A percentile compares a stretch with the other conserved stretches of the same genome.
These are phyloP conservation scores for Cetonia aurata DNA, from an alignment of 2,888 invertebrate genomes.

Conservation along the genomic window DNA sequence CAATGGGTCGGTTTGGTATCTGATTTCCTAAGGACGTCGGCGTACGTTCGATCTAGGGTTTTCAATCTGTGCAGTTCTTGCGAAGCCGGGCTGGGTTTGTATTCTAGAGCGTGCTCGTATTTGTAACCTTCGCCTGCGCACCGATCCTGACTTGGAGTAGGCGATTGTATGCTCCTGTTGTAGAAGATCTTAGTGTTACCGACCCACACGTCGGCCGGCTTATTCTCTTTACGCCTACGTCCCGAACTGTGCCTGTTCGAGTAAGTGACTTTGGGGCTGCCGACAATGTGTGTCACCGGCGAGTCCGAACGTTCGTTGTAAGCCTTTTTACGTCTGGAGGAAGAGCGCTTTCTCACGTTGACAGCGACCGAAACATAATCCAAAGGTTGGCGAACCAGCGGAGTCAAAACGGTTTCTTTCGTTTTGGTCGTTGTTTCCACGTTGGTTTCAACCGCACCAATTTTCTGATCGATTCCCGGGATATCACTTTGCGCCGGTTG, in stretches of 20 bases:
- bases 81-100: constrained; percentile 80
- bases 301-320: constrained; percentile 78
- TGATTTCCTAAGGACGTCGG: constrained; percentile 83
- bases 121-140: constrained; percentile 62
- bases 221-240: constrained; percentile 60
- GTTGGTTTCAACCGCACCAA: constrained; percentile 59
- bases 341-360: constrained; percentile 76
- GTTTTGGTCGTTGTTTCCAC: constrained; percentile 61
- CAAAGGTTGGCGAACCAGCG: constrained; percentile 79
- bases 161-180: constrained; percentile 67
- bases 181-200: constrained; percentile 80
- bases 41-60: constrained; percentile 86
- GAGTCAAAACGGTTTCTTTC: constrained; percentile 72
- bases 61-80: constrained; percentile 86
- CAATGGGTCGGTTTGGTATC: constrained; percentile 64
- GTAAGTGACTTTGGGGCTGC: constrained; percentile 75
- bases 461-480: constrained; percentile 59
- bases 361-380: constrained; percentile 79
- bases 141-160: constrained; percentile 71
- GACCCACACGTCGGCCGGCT: constrained; percentile 72
- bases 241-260: constrained; percentile 67
- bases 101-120: constrained; percentile 65
- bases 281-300: constrained; percentile 72
- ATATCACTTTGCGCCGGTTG: constrained; percentile 64
- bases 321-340: constrained; percentile 76